Evolutionary conservation across 2,888 invertebrate species (phyloP).

Genomic region (Metopia argyrocephala): DNA sequence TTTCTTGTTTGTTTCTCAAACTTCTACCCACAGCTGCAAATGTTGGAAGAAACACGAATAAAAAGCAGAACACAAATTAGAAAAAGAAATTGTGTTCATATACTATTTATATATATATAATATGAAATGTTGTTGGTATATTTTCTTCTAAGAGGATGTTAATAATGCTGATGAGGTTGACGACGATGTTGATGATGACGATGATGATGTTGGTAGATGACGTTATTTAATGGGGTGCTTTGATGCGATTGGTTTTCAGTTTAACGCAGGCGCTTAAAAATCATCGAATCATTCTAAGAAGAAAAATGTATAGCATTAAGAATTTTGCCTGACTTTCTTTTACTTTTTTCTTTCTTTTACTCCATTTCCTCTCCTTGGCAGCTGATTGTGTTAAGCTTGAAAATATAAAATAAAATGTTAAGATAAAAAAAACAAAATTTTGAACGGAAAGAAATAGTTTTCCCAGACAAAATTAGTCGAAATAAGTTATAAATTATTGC

Average conservation of each 20-base stretch:
- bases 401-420: constrained; percentile 14
- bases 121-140: not conserved
- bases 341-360: constrained; percentile 44
- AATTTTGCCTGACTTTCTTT: constrained; percentile 36
- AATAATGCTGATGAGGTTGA: constrained; percentile 63
- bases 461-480: not conserved
- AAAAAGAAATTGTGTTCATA: not conserved
- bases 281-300: constrained; percentile 79
- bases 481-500: not conserved
- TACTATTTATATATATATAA: not conserved
- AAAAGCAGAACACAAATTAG: not conserved
- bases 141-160: constrained; percentile 46
- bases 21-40: constrained; percentile 46
- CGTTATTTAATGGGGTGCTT: constrained; percentile 80
- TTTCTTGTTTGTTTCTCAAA: constrained; percentile 3
- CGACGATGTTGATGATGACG: constrained; percentile 61
- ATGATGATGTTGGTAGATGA: constrained; percentile 75
- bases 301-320: constrained; percentile 69
- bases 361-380: constrained; percentile 43
- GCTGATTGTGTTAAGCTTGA: constrained; percentile 5
- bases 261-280: constrained; percentile 80
- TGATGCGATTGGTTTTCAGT: constrained; percentile 80
- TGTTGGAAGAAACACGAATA: constrained; percentile 2
- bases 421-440: constrained; percentile 37
- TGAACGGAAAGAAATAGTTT: constrained; percentile 13